These are phyloP conservation scores for Schrankia costaestrigalis DNA, from an alignment of 2,888 invertebrate species.

Conservation along the genomic window DNA sequence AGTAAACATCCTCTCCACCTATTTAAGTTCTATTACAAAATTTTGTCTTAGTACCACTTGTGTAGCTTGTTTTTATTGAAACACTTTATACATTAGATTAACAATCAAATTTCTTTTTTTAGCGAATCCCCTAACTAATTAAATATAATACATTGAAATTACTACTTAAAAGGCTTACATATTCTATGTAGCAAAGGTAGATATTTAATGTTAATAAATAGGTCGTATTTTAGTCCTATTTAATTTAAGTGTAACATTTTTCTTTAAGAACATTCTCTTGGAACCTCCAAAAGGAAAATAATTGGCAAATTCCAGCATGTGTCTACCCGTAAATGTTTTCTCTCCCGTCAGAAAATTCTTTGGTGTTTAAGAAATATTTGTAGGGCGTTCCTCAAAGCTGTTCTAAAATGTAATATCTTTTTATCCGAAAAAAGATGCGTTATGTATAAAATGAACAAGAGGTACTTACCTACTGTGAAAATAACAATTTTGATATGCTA, in stretches of 20 bases:
- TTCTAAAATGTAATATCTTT: slow-evolving; percentile 29
- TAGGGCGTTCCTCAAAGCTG: slow-evolving; percentile 22
- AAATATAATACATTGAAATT: slow-evolving; percentile 7
- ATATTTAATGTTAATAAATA: too few species aligned
- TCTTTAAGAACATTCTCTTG: slow-evolving; percentile 9
- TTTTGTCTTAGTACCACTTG: slow-evolving; percentile 28
- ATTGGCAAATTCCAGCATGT: slow-evolving; percentile 34
- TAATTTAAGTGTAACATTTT: slow-evolving; percentile 23
- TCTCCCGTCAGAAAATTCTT: slow-evolving; percentile 26
- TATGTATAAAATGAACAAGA: too few species aligned
- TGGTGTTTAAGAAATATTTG: slow-evolving; percentile 27
- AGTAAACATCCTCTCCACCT: slow-evolving; percentile 27
- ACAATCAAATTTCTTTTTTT: neutral
- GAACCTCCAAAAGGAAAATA: slow-evolving; percentile 26
- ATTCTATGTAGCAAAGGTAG: too few species aligned
- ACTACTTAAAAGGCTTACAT: too few species aligned
- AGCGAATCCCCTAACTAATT: neutral
- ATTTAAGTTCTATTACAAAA: slow-evolving; percentile 29
- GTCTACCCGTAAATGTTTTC: slow-evolving; percentile 32
- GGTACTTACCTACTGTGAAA: too few species aligned
- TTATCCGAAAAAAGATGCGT: slow-evolving; percentile 10
- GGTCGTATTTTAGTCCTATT: slow-evolving; percentile 11
- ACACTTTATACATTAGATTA: slow-evolving; percentile 4
- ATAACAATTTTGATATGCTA: too few species aligned
- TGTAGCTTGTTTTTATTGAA: slow-evolving; percentile 14